phyloP scores from a whole-genome alignment of 35 echinoderm and acorn worm species.

The Ophiothrix spiculata region DNA sequence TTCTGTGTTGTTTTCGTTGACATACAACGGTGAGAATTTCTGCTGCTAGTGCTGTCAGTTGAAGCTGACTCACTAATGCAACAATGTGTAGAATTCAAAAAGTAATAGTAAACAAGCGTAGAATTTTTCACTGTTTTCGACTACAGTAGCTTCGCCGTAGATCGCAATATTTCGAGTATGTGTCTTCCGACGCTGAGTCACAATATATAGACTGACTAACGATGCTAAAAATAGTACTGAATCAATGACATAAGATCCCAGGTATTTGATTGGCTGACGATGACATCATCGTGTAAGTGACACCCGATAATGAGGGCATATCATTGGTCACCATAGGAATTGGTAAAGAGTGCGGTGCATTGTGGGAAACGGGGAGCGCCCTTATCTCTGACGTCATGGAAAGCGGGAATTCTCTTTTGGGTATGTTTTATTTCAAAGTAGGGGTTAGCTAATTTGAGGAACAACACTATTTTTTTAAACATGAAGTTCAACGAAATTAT shows the following conservation, averaged over 20 bases:
- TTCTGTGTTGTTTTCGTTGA: constrained; percentile 43
- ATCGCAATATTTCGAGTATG: background rate
- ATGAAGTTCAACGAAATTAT: background rate
- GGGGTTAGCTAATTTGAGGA: background rate
- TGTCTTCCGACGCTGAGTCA: constrained; percentile 87
- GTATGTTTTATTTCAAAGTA: background rate
- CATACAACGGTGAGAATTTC: constrained; percentile 19
- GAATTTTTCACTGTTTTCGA: background rate
- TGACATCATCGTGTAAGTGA: constrained; percentile 64
- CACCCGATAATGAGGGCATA: constrained; percentile 49
- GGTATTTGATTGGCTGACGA: constrained; percentile 65
- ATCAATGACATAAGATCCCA: constrained; percentile 59
- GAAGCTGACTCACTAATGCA: constrained; percentile 57
- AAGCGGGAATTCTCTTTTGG: constrained; percentile 25
- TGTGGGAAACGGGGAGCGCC: constrained; percentile 23
- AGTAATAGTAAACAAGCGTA: too few species aligned
- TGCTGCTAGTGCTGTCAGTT: constrained; percentile 26
- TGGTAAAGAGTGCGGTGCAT: constrained; percentile 24
- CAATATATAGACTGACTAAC: constrained; percentile 97
- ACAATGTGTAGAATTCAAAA: constrained; percentile 37
- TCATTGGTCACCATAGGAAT: constrained; percentile 73
- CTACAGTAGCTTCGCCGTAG: background rate
- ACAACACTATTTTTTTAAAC: background rate
- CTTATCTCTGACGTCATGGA: constrained; percentile 25
- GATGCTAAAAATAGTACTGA: constrained; percentile 82